Evolutionary conservation across 2,113 vertebrate genomes (phyloP), one percentile per base, ranked within the genome.

Genomic region (Sinosuthora webbiana): DNA sequence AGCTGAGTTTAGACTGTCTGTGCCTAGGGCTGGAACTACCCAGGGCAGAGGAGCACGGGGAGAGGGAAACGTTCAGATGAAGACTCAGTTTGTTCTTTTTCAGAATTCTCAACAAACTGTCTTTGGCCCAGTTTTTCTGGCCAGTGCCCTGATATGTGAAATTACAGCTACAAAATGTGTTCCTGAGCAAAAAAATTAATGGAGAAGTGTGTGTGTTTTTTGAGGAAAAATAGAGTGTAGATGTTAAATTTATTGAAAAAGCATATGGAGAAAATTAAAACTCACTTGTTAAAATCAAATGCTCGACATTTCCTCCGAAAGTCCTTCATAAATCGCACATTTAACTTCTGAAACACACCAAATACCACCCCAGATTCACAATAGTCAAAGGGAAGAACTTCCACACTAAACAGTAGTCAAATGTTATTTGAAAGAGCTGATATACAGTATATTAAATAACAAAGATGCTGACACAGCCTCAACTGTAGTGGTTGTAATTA

Each of bases 401-500:
- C 23, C 52, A 0, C 33, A 30, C 21, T 47, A 53, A 60, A 24
- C 47, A 63, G 60, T 39, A 77, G 71, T 91, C 81, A 79, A 37
- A 75, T 63, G 44, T 89, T 89, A 44, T 75, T 94, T 94, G 73
- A 87, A 90, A 68, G 68, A 85, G 65, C 68, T 76, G 47, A n/a
- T 87, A 69, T 15, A 24, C 42, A 64, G 23, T 81, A 33, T 81
- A 74, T 92, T 93, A 74, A 92, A 88, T 86, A 94, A 55, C 67
- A 69, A 41, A 92, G 94, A 70, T 83, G 89, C 92, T 96, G 94
- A 82, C 80, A 55, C 59, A 82, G 70, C 33, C 67, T 65, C 87
- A 84, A 62, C 86, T 91, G 68, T 67, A 79, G 57, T 81, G 37
- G 65, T 63, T 55, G 31, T 87, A 85, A 95, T 93, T 95, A 75